A percentile compares a stretch with the other conserved stretches of the same genome.
These are phyloP conservation scores for Conger conger DNA, from an alignment of 2,113 vertebrate species.

Conservation along the genomic window DNA sequence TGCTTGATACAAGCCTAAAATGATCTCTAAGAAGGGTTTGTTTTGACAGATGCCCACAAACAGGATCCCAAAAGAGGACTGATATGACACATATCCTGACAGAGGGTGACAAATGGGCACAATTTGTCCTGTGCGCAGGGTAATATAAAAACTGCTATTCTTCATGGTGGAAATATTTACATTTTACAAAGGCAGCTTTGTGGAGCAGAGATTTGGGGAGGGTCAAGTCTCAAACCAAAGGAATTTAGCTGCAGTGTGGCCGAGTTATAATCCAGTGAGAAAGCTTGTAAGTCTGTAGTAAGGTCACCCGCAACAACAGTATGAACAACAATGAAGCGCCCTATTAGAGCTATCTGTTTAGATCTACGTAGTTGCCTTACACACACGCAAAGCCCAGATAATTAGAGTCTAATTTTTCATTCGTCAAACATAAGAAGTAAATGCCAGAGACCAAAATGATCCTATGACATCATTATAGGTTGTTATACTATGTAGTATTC, in stretches of 20 bases:
- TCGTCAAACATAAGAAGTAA: too few species aligned
- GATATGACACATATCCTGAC: conserved; percentile 18
- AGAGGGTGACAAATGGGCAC: background rate
- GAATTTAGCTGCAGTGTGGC: background rate
- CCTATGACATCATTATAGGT: too few species aligned
- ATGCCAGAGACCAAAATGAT: too few species aligned
- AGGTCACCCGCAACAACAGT: background rate
- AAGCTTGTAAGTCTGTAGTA: too few species aligned
- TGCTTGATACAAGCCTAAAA: conserved; percentile 14
- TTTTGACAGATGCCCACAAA: conserved; percentile 15
- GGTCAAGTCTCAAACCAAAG: background rate
- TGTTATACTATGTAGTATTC: too few species aligned
- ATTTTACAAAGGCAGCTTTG: background rate
- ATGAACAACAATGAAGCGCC: background rate
- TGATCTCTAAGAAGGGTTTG: background rate
- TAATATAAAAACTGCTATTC: background rate
- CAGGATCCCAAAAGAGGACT: background rate
- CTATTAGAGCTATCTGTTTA: background rate
- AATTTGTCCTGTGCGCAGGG: background rate
- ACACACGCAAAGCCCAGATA: too few species aligned
- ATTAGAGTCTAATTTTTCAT: too few species aligned
- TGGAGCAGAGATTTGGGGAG: background rate
- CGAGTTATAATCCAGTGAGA: background rate
- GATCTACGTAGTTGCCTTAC: too few species aligned
- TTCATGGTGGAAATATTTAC: conserved; percentile 2